phyloP scores from a whole-genome alignment of 2,888 invertebrate genomes.

The Gastrophysa polygoni region DNA sequence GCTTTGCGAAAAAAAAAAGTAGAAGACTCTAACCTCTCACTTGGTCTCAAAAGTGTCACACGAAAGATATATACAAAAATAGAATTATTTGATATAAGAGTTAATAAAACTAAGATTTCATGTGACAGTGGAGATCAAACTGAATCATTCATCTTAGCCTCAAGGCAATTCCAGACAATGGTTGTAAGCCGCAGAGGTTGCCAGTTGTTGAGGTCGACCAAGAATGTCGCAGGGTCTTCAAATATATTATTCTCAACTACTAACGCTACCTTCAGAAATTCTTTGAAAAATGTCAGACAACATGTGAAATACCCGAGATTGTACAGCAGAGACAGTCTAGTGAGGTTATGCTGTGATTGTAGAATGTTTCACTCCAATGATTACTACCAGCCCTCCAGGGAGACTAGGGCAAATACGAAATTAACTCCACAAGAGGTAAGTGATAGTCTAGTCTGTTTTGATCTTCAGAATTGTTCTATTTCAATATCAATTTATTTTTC shows the following conservation, averaged over 20 bases:
- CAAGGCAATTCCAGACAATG: not conserved
- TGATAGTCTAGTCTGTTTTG: not conserved
- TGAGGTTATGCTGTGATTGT: constrained; percentile 42
- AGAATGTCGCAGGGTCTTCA: not conserved
- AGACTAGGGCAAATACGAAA: constrained; percentile 46
- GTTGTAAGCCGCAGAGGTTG: not conserved
- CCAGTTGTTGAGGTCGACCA: not conserved
- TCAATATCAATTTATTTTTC: too few species aligned
- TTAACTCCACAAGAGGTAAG: constrained; percentile 55
- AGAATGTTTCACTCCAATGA: constrained; percentile 41
- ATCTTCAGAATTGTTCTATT: too few species aligned
- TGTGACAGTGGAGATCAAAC: not conserved
- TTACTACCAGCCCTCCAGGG: constrained; percentile 40
- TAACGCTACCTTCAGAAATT: constrained; percentile 1
- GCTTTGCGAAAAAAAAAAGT: not conserved
- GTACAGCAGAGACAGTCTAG: constrained; percentile 26
- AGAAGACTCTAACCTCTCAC: not conserved
- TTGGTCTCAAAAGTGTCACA: too few species aligned
- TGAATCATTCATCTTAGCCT: not conserved
- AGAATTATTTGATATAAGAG: not conserved
- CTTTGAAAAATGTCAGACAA: constrained; percentile 12
- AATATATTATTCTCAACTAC: not conserved
- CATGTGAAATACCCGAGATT: not conserved
- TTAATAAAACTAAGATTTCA: not conserved
- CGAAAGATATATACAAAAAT: not conserved